A percentile compares a stretch with the other conserved stretches of the same genome.
phyloP scores from a whole-genome alignment of 2,113 vertebrate species.

The Nettapus auritus region DNA sequence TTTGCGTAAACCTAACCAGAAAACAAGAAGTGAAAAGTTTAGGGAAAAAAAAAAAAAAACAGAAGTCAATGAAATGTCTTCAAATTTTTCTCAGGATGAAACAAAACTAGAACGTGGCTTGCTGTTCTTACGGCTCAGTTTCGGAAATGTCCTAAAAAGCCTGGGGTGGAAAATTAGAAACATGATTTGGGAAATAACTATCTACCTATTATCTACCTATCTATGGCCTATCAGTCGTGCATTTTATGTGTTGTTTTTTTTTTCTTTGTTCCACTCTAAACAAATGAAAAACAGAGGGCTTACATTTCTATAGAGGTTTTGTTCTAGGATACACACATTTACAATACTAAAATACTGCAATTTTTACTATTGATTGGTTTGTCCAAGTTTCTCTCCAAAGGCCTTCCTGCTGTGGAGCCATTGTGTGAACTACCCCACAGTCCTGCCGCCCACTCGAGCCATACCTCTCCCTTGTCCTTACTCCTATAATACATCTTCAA shows the following conservation, averaged over 20 bases:
- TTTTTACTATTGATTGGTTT: not conserved
- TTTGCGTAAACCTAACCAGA: not conserved
- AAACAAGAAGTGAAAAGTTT: not conserved
- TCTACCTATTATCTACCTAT: too few relatives aligned
- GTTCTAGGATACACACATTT: not conserved
- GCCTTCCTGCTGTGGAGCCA: not conserved
- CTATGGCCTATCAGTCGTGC: not conserved
- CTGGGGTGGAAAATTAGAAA: accelerated
- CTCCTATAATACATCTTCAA: not conserved
- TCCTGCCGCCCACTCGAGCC: not conserved
- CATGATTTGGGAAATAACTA: not conserved
- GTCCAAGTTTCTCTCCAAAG: not conserved
- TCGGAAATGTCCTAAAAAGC: not conserved
- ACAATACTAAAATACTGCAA: not conserved
- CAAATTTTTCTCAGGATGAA: not conserved
- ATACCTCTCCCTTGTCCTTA: not conserved
- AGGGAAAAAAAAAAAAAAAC: not conserved
- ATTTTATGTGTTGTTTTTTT: accelerated
- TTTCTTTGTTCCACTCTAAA: not conserved
- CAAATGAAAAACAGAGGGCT: not conserved
- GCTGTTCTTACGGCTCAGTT: not conserved
- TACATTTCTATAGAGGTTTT: not conserved
- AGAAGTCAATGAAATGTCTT: not conserved
- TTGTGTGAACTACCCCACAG: not conserved
- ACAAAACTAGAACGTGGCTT: not conserved